Evolutionary conservation across 1,140 invertebrate species (phyloP).

Genomic region (Leptinotarsa texana): DNA sequence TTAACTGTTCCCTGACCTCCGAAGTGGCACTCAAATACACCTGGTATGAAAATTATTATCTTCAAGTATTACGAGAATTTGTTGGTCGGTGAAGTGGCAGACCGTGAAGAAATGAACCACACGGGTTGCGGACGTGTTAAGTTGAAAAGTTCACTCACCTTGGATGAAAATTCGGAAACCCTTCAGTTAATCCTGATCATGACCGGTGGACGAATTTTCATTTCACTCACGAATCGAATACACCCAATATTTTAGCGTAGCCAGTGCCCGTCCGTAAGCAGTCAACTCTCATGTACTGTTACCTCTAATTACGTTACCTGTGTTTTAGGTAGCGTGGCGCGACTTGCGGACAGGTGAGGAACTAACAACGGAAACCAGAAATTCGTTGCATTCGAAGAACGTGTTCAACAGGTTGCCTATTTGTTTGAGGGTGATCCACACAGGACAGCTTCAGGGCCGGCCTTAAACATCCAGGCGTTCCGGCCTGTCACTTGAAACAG

Average conservation of each 20-base stretch:
- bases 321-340: conserved; percentile 32
- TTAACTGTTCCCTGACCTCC: neutral
- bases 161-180: conserved; percentile 4
- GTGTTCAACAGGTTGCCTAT: conserved; percentile 18
- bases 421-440: neutral
- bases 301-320: conserved; percentile 39
- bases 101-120: conserved; percentile 15
- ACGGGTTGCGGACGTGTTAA: conserved; percentile 12
- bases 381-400: neutral
- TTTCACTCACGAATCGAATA: conserved; percentile 23
- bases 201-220: conserved; percentile 12
- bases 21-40: no score
- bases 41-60: no score
- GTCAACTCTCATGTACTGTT: conserved; percentile 36
- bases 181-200: conserved; percentile 28
- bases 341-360: conserved; percentile 36
- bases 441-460: neutral
- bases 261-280: conserved; percentile 13
- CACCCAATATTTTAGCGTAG: neutral
- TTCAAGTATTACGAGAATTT: no score
- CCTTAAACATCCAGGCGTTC: neutral
- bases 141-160: conserved; percentile 10
- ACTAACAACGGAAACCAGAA: conserved; percentile 1
- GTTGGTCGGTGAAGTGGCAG: conserved; percentile 14
- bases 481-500: no score